Conservation (phyloP, 2,113 vertebrate genomes). For the Dasyornis broadbenti region DNA sequence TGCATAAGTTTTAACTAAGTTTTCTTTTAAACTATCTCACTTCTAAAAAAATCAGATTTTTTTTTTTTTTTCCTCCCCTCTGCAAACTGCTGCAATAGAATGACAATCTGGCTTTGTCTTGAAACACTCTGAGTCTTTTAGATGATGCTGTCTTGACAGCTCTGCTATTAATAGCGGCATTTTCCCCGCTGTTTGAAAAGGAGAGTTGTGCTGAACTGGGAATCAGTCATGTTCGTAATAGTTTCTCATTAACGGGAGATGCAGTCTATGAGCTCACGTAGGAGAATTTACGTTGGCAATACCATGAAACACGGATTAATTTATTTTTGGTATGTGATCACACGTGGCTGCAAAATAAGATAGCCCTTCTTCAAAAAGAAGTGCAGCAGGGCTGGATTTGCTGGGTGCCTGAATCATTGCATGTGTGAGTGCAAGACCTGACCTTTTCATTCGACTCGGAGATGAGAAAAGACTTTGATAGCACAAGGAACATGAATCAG, state of each 20-base stretch:
- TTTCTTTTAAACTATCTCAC: conserved; percentile 1
- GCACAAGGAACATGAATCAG: not conserved
- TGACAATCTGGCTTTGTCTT: conserved; percentile 58
- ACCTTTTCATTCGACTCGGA: not conserved
- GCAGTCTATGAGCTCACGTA: not conserved
- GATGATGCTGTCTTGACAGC: conserved; percentile 50
- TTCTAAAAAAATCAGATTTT: not conserved
- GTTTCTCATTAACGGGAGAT: not conserved
- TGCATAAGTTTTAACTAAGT: conserved; percentile 32
- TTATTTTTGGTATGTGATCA: not conserved
- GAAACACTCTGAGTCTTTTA: conserved; percentile 17
- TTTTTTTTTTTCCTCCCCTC: not conserved
- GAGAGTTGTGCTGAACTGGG: not conserved
- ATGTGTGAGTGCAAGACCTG: not conserved
- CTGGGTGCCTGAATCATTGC: not conserved
- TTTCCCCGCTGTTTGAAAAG: conserved; percentile 8
- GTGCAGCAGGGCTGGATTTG: not conserved
- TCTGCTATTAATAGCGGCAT: conserved; percentile 52
- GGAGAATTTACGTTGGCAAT: not conserved
- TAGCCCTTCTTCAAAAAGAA: not conserved
- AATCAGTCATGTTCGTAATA: conserved; percentile 4
- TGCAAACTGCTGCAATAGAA: not conserved
- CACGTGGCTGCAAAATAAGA: not conserved
- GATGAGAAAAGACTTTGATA: not conserved
- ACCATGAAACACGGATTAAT: not conserved